phyloP scores from a whole-genome alignment of 2,888 invertebrate species.

The Eustalomyia histrio region DNA sequence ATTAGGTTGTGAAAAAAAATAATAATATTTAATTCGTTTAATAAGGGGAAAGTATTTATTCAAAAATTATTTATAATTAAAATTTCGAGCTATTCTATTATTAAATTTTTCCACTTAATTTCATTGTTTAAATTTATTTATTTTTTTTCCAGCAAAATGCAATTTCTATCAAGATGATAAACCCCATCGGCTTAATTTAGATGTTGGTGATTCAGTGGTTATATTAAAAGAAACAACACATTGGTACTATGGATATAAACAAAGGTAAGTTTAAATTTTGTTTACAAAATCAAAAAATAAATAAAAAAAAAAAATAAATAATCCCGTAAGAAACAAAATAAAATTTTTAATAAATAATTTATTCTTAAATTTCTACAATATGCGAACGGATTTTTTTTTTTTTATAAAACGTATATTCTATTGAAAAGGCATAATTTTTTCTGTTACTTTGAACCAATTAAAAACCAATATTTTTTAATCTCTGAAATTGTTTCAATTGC shows the following conservation, averaged over 20 bases:
- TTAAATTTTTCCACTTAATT: background rate
- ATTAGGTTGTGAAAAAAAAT: constrained; percentile 45
- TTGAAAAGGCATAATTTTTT: no score
- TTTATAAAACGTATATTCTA: no score
- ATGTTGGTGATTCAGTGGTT: constrained; percentile 79
- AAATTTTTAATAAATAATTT: no score
- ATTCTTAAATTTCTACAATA: no score
- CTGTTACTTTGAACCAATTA: no score
- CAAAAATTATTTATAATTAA: constrained; percentile 4
- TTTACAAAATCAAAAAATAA: background rate
- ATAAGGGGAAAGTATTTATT: constrained; percentile 28
- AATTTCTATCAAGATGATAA: constrained; percentile 79
- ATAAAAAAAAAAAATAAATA: background rate
- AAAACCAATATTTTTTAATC: no score
- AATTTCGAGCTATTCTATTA: background rate
- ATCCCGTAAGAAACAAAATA: background rate
- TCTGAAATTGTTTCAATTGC: no score
- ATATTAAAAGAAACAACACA: constrained; percentile 78
- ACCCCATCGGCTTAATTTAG: constrained; percentile 77
- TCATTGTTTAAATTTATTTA: constrained; percentile 2
- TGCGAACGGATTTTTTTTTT: no score
- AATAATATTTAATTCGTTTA: background rate
- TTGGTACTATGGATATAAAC: constrained; percentile 80
- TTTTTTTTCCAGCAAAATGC: constrained; percentile 76
- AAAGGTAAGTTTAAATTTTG: constrained; percentile 74